phyloP scores from a whole-genome alignment of 1,140 invertebrate species.

The Saccostrea cuccullata region DNA sequence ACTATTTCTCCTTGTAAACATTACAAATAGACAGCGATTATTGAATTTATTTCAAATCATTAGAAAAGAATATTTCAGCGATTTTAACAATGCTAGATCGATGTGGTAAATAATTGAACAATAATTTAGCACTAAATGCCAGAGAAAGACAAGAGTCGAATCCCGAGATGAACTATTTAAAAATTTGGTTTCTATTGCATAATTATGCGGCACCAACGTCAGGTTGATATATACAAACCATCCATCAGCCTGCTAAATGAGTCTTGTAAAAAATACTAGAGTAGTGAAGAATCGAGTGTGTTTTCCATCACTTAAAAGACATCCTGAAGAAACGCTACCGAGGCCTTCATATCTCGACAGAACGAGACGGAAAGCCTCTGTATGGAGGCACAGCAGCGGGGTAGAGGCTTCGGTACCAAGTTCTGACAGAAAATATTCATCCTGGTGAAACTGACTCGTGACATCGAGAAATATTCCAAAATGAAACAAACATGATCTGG shows the following conservation, averaged over 20 bases:
- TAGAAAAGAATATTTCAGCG: neutral
- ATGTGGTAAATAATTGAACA: slow-evolving; percentile 1
- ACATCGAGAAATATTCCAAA: neutral
- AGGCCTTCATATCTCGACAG: slow-evolving; percentile 18
- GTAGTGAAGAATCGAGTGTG: slow-evolving; percentile 28
- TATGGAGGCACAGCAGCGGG: slow-evolving; percentile 1
- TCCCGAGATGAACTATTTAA: slow-evolving; percentile 31
- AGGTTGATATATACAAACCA: slow-evolving; percentile 34
- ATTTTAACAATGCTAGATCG: neutral
- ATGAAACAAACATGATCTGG: neutral
- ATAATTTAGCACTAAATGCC: slow-evolving; percentile 5
- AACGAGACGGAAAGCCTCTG: neutral
- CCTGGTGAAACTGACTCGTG: neutral
- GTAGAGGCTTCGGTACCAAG: neutral
- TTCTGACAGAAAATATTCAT: slow-evolving; percentile 25
- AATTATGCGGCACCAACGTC: slow-evolving; percentile 36
- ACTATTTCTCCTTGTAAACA: slow-evolving; percentile 9
- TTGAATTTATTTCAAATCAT: slow-evolving; percentile 10
- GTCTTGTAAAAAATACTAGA: slow-evolving; percentile 36
- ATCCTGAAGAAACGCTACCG: slow-evolving; percentile 11
- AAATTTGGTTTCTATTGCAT: slow-evolving; percentile 36
- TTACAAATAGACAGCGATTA: neutral
- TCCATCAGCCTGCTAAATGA: slow-evolving; percentile 31
- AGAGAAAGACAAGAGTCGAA: slow-evolving; percentile 18
- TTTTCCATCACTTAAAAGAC: slow-evolving; percentile 33